Evolutionary conservation across 2,888 invertebrate species (phyloP).

Genomic region (Epirrhoe alternata): DNA sequence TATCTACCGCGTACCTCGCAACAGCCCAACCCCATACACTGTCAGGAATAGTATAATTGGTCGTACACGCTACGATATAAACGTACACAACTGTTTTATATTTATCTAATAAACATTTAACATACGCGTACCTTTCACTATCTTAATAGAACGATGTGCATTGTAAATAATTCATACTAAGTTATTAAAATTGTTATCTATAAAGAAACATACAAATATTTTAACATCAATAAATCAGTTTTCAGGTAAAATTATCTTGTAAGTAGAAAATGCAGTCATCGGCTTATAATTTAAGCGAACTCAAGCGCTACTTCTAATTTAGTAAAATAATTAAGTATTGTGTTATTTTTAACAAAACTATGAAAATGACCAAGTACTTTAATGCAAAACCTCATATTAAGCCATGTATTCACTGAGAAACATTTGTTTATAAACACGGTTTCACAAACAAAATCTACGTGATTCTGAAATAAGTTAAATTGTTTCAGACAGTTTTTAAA

Average conservation of each 20-base stretch:
- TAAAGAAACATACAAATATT: conserved; percentile 45
- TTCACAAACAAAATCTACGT: no score
- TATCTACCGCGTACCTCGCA: conserved; percentile 59
- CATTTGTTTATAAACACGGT: no score
- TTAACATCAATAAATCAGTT: conserved; percentile 43
- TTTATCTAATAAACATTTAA: conserved; percentile 61
- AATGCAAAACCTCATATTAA: no score
- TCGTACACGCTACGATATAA: conserved; percentile 71
- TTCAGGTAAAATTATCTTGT: conserved; percentile 46
- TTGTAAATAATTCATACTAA: conserved; percentile 58
- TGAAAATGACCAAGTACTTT: neutral
- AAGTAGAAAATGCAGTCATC: conserved; percentile 61
- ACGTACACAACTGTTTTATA: conserved; percentile 64
- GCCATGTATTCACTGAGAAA: no score
- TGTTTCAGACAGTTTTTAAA: no score
- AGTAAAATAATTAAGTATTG: neutral
- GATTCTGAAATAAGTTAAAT: no score
- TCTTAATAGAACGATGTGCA: conserved; percentile 62
- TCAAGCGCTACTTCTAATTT: conserved; percentile 37
- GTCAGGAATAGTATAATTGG: conserved; percentile 59
- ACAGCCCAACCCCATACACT: conserved; percentile 52
- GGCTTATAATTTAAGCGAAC: conserved; percentile 53
- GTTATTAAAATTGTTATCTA: conserved; percentile 43
- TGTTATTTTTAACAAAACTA: neutral
- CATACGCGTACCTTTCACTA: conserved; percentile 36